Base-by-base conservation (phyloP, 2,888 invertebrate species). In the Lasioglossum oenotherae region DNA sequence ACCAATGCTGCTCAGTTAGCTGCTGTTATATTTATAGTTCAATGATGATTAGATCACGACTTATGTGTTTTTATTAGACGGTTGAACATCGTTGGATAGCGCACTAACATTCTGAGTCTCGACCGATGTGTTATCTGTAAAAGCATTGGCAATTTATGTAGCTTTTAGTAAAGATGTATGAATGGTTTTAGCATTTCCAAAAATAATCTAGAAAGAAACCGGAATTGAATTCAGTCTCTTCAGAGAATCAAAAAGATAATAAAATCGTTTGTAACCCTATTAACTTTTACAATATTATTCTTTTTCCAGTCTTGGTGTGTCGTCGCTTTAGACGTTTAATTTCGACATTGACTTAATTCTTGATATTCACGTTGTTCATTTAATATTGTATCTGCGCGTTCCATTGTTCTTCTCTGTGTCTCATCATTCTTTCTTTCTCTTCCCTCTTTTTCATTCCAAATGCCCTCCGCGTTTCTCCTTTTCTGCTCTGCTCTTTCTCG, bases 401-500 rank as follows among this genome's bases (percentile, higher is more conserved):
- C 75, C 16, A 76, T 76, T 57, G 64, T 76, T 35, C 57, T 31
- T 35, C 19, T 19, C 35, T 49, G 19, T 44, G 35, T n/a, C 73
- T n/a, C 35, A 49, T 41, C 78, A 57, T 57, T 71, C 35, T 53
- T 23, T 72, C 57, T n/a, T 46, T 38, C 35, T 23, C 67, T 57
- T 27, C 41, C 46, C 71, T 31, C 71, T 57, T 46, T 80, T 76
- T 44, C 27, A 31, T 64, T 44, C 44, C 44, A 10, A 76, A 46
- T 64, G 49, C 53, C 73, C 31, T 49, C 27, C 8, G 19, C 31
- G 46, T 49, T 49, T 73, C 64, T 76, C 60, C 75, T 44, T 67
- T 44, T 31, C 35, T 64, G 44, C 44, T 64, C 57, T 67, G 31
- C 46, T 38, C 74, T 64, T 74, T 82, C 83, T 80, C 77, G 23